Percentiles rank a stretch among this genome's conserved stretches.
Evolutionary conservation across 2,113 vertebrate genomes (phyloP).

Genomic region (Neomonachus schauinslandi): DNA sequence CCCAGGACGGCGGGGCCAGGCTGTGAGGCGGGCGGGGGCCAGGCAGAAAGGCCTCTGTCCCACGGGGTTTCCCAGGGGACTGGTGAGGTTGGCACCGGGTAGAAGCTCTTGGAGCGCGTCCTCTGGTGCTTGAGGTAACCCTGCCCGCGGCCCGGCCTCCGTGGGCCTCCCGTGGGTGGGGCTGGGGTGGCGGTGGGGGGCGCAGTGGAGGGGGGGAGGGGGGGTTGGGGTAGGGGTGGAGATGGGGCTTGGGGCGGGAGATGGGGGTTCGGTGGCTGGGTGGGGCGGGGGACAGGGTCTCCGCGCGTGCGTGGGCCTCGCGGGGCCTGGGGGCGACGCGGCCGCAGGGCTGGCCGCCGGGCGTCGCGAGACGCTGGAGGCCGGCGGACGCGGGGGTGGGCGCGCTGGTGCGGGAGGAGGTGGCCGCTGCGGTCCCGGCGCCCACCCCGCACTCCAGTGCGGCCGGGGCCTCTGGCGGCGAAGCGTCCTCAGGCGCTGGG

Average conservation of each 20-base stretch:
- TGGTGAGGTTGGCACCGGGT: neutral
- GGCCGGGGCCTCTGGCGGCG: neutral
- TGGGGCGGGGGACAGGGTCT: neutral
- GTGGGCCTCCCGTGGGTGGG: rapidly evolving
- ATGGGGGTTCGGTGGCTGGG: neutral
- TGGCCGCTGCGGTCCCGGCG: neutral
- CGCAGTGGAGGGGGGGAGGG: neutral
- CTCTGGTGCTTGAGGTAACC: neutral
- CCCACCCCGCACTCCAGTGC: neutral
- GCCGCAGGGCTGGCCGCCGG: neutral
- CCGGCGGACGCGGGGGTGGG: rapidly evolving
- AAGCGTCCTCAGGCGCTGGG: neutral
- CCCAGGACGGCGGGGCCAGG: too few species aligned
- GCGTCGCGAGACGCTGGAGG: neutral
- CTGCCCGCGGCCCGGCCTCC: rapidly evolving
- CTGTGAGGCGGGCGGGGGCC: rapidly evolving
- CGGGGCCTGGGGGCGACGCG: rapidly evolving
- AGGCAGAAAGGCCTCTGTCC: neutral
- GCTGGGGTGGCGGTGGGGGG: neutral
- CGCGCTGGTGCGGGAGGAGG: neutral
- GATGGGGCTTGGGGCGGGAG: neutral
- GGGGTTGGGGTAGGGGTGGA: neutral
- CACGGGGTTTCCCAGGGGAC: neutral
- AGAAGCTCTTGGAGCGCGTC: neutral
- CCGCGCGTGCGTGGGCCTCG: rapidly evolving